phyloP scores from a whole-genome alignment of 2,888 invertebrate species.

The Aquatica leii region DNA sequence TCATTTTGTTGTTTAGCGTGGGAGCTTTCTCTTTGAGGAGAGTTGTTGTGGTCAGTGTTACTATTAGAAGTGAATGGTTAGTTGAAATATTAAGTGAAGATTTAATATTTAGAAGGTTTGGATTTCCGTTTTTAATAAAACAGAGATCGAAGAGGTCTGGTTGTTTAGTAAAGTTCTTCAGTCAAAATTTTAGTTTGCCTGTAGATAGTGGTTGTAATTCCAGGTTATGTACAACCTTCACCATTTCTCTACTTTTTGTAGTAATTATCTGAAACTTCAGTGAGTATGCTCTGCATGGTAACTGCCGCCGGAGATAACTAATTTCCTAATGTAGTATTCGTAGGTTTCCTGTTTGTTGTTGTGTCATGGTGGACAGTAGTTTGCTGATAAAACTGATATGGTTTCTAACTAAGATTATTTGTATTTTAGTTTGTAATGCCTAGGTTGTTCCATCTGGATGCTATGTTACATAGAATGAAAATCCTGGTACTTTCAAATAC shows the following conservation, averaged over 20 bases:
- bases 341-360: too few species aligned
- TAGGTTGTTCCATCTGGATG: too few species aligned
- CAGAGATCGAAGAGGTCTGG: slow-evolving; percentile 45
- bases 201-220: slow-evolving; percentile 17
- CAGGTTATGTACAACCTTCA: too few species aligned
- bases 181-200: slow-evolving; percentile 45
- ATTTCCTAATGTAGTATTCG: too few species aligned
- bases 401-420: too few species aligned
- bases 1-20: slow-evolving; percentile 19
- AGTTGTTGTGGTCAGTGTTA: slow-evolving; percentile 29
- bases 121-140: slow-evolving; percentile 35
- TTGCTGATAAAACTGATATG: too few species aligned
- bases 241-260: background rate
- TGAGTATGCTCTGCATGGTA: background rate
- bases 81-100: slow-evolving; percentile 39
- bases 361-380: too few species aligned
- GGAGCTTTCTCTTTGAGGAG: slow-evolving; percentile 26
- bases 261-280: background rate
- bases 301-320: background rate
- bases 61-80: slow-evolving; percentile 40
- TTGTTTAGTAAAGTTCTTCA: slow-evolving; percentile 38
- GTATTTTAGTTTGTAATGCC: too few species aligned
- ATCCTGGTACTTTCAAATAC: too few species aligned
- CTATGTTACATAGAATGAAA: too few species aligned
- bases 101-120: slow-evolving; percentile 27